Evolutionary conservation across 2,888 invertebrate species (phyloP).

Genomic region (Lithophane ornitopus): DNA sequence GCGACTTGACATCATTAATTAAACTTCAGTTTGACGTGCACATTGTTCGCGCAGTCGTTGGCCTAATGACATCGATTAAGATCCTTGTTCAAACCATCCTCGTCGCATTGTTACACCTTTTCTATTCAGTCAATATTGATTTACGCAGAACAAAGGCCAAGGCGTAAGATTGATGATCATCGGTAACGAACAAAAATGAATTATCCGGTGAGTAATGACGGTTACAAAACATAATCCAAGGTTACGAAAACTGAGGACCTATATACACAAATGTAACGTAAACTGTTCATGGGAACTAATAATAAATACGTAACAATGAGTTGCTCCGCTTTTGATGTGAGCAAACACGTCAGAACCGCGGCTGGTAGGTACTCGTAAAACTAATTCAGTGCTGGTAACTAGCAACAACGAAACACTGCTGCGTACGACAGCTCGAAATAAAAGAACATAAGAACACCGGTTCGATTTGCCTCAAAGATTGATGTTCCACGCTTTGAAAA

Average conservation of each 20-base stretch:
- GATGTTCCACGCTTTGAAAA: constrained; percentile 54
- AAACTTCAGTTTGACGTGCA: constrained; percentile 70
- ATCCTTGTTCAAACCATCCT: constrained; percentile 74
- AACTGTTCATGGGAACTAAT: constrained; percentile 84
- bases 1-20: constrained; percentile 84
- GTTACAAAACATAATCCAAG: constrained; percentile 79
- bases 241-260: constrained; percentile 81
- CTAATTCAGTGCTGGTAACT: constrained; percentile 80
- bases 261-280: constrained; percentile 80
- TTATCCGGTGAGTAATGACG: constrained; percentile 71
- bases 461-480: constrained; percentile 38
- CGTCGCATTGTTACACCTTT: constrained; percentile 64
- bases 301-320: constrained; percentile 89
- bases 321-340: constrained; percentile 82
- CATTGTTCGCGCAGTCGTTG: constrained; percentile 79
- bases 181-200: constrained; percentile 66
- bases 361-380: constrained; percentile 86
- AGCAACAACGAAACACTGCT: constrained; percentile 44
- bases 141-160: constrained; percentile 67
- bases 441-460: constrained; percentile 39
- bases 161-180: constrained; percentile 65
- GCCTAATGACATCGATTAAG: constrained; percentile 84
- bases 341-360: constrained; percentile 82
- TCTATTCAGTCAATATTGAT: constrained; percentile 70
- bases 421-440: constrained; percentile 56